Conservation (phyloP, 2,888 invertebrate species). For the Cabera pusaria region DNA sequence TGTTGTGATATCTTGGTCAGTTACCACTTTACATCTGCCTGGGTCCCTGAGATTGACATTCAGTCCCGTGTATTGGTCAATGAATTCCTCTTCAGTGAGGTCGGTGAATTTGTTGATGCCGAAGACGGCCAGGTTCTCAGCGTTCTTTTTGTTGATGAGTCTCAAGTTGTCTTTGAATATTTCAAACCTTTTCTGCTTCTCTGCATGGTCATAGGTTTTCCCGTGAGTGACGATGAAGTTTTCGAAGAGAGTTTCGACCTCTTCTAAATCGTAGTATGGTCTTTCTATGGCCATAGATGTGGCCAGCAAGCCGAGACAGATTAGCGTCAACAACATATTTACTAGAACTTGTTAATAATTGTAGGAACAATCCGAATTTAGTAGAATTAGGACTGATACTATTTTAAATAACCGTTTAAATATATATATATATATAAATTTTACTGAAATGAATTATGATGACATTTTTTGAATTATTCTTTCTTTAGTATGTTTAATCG, state of each 20-base stretch:
- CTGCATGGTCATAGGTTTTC: conserved; percentile 5
- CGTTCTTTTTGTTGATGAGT: conserved; percentile 10
- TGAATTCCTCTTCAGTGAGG: conserved; percentile 7
- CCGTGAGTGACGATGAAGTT: conserved; percentile 4
- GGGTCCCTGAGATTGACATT: not conserved
- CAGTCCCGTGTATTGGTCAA: not conserved
- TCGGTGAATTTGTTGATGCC: conserved; percentile 12
- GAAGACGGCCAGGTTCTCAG: not conserved
- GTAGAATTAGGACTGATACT: too few species aligned
- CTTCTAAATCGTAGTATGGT: conserved; percentile 4
- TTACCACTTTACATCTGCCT: not conserved
- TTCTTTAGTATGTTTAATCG: too few species aligned
- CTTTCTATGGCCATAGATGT: not conserved
- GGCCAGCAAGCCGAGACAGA: too few species aligned
- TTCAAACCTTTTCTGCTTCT: conserved; percentile 7
- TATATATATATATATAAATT: too few species aligned
- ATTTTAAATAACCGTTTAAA: too few species aligned
- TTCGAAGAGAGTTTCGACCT: conserved; percentile 11
- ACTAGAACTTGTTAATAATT: too few species aligned
- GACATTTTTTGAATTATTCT: too few species aligned
- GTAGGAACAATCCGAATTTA: too few species aligned
- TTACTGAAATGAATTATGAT: too few species aligned
- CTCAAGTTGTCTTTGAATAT: conserved; percentile 13
- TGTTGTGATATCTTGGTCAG: not conserved
- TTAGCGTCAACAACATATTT: too few species aligned